Percentiles rank a stretch among this genome's conserved stretches.
These are phyloP conservation scores for Chanos chanos DNA, from an alignment of 2,797 vertebrate genomes.

Conservation along the genomic window DNA sequence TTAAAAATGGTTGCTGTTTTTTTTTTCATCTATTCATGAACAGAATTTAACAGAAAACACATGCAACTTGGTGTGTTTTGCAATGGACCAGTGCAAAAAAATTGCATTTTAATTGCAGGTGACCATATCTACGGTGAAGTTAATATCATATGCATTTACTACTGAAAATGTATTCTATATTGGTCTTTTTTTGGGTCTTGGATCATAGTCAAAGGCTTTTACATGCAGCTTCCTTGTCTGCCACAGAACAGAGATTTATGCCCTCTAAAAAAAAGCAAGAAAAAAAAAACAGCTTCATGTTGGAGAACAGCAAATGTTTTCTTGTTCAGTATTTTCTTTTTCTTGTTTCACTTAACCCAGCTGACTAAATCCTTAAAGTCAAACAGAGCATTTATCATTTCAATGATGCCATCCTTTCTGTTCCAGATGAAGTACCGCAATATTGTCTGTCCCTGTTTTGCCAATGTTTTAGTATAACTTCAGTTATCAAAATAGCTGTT, in stretches of 20 bases:
- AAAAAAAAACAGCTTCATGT: conserved; percentile 32
- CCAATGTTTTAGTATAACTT: conserved; percentile 42
- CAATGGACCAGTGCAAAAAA: too few species aligned
- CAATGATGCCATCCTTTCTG: conserved; percentile 13
- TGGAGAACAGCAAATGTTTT: conserved; percentile 45
- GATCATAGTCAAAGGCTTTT: too few species aligned
- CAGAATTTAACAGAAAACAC: too few species aligned
- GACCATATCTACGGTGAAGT: too few species aligned
- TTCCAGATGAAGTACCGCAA: conserved; percentile 18
- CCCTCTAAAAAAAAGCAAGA: conserved; percentile 23
- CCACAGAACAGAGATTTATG: conserved; percentile 36
- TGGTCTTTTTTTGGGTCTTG: too few species aligned
- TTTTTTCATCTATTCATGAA: too few species aligned
- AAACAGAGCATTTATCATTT: conserved; percentile 39
- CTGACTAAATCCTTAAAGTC: conserved; percentile 45
- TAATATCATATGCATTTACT: too few species aligned
- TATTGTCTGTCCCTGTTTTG: conserved; percentile 15
- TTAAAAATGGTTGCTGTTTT: too few species aligned
- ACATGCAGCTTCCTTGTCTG: conserved; percentile 6
- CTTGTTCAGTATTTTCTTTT: conserved; percentile 14
- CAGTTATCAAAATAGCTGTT: conserved; percentile 40
- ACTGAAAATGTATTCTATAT: too few species aligned
- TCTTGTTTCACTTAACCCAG: conserved; percentile 31
- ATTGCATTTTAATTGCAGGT: too few species aligned
- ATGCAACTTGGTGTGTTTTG: too few species aligned